phyloP scores from a whole-genome alignment of 2,888 invertebrate genomes.

The Notodonta dromedarius region DNA sequence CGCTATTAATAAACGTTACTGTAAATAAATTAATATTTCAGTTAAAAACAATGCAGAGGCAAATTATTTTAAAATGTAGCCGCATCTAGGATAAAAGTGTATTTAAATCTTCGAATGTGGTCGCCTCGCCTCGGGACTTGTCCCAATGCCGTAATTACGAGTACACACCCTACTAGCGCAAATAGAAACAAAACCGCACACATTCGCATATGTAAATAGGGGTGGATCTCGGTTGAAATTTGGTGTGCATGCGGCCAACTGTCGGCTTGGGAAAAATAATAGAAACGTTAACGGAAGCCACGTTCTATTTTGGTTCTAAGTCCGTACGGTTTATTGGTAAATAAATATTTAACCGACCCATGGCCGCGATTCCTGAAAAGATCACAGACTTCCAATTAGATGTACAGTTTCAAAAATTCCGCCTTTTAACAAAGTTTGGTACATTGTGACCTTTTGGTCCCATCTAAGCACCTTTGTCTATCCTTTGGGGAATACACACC shows the following conservation, averaged over 20 bases:
- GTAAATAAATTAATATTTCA: no score
- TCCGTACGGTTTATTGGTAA: no score
- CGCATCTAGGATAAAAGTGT: neutral
- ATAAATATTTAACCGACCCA: no score
- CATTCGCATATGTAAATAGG: slow-evolving; percentile 78
- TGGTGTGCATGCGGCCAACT: slow-evolving; percentile 38
- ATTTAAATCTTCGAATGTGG: slow-evolving; percentile 56
- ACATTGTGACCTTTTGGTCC: no score
- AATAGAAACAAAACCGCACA: slow-evolving; percentile 80
- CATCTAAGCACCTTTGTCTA: no score
- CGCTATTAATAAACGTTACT: no score
- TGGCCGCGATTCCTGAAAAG: no score
- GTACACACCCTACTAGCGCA: slow-evolving; percentile 74
- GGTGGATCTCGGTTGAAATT: slow-evolving; percentile 57
- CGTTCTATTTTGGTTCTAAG: slow-evolving; percentile 7
- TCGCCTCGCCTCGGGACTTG: slow-evolving; percentile 68
- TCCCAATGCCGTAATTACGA: slow-evolving; percentile 80
- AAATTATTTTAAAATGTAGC: no score
- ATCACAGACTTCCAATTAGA: no score
- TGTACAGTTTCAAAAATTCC: no score
- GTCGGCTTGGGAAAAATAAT: slow-evolving; percentile 37
- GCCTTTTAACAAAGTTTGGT: no score
- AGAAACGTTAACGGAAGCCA: slow-evolving; percentile 13
- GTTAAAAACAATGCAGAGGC: neutral
- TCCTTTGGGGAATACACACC: no score